phyloP scores from a whole-genome alignment of 2,888 invertebrate genomes.

The Anorthoa munda region DNA sequence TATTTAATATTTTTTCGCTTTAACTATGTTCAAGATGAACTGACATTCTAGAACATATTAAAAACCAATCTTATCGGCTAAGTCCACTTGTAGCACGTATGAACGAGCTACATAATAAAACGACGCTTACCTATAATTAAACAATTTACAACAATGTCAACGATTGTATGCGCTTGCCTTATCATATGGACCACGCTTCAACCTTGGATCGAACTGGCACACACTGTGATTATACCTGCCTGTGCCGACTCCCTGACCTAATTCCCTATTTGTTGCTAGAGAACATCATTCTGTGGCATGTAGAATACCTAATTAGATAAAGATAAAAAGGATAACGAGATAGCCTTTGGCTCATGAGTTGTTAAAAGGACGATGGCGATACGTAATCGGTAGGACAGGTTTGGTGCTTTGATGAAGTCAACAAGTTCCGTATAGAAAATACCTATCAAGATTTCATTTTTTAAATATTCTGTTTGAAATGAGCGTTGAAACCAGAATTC shows the following conservation, averaged over 20 bases:
- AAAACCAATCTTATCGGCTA: not conserved
- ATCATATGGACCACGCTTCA: conserved; percentile 70
- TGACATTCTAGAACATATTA: conserved; percentile 13
- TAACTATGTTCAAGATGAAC: too few relatives aligned
- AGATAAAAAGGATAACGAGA: not conserved
- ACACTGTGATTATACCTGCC: conserved; percentile 77
- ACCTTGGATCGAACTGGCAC: conserved; percentile 78
- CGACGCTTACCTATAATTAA: conserved; percentile 57
- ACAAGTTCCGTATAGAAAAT: not conserved
- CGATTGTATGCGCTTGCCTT: conserved; percentile 69
- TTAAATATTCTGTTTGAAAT: not conserved
- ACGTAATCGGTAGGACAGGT: not conserved
- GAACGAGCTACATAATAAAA: conserved; percentile 52
- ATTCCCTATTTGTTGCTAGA: conserved; percentile 76
- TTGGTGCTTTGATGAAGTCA: not conserved
- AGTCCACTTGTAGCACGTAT: conserved; percentile 14
- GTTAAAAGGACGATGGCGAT: conserved; percentile 1
- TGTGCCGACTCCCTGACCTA: conserved; percentile 80
- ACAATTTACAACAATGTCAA: conserved; percentile 67
- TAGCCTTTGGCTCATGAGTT: not conserved
- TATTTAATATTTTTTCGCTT: too few relatives aligned
- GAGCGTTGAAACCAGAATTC: not conserved
- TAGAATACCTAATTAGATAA: conserved; percentile 8
- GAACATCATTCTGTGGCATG: conserved; percentile 54
- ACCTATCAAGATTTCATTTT: not conserved